These are phyloP conservation scores for Morinoia aosen DNA, from an alignment of 2,888 invertebrate genomes.

Conservation along the genomic window DNA sequence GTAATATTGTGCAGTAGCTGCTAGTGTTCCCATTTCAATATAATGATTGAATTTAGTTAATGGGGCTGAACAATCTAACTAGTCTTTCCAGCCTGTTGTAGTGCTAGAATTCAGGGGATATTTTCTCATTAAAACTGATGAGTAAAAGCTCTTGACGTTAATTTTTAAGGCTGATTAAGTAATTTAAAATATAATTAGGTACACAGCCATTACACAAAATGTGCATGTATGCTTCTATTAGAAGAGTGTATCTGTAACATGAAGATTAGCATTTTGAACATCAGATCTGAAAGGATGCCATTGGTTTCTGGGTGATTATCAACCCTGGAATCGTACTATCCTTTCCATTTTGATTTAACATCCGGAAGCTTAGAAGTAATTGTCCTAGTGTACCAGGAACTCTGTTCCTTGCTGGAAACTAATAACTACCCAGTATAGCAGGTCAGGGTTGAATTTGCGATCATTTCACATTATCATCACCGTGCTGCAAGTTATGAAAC, in stretches of 20 bases:
- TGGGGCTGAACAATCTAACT: neutral
- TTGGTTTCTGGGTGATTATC: neutral
- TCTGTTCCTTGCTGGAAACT: no score
- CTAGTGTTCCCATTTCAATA: neutral
- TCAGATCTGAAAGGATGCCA: neutral
- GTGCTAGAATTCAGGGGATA: neutral
- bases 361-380: neutral
- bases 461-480: no score
- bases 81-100: neutral
- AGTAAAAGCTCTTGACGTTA: no score
- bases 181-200: neutral
- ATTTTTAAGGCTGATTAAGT: neutral
- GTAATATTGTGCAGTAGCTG: neutral
- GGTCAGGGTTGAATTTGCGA: no score
- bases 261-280: neutral
- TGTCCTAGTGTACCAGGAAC: neutral
- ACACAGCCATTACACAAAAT: no score
- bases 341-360: neutral
- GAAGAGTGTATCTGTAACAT: no score
- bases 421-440: no score
- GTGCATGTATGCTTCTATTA: no score
- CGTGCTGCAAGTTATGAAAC: no score
- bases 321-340: neutral
- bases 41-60: neutral
- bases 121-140: no score